Evolutionary conservation across 2,113 vertebrate genomes (phyloP).

Genomic region (human (Homo sapiens)): GRCh38 chr7:128782001-128782500

Average conservation of each 20-base stretch:
- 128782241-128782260: background rate
- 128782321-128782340: background rate
- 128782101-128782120: background rate
- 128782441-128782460: background rate
- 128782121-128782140: background rate
- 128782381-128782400: background rate
- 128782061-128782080: background rate
- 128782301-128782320: background rate
- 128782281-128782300: background rate
- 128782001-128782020: background rate
- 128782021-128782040: background rate
- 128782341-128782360: background rate
- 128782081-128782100: background rate
- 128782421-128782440: background rate
- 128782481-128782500: background rate
- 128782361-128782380: background rate
- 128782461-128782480: too few relatives aligned
- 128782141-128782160: background rate
- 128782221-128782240: background rate
- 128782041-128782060: too few relatives aligned
- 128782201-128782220: background rate
- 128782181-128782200: background rate
- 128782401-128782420: background rate
- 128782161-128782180: background rate
- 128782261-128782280: background rate